Conservation (phyloP, 2,113 vertebrate genomes). For the Microcebus griseorufus region DNA sequence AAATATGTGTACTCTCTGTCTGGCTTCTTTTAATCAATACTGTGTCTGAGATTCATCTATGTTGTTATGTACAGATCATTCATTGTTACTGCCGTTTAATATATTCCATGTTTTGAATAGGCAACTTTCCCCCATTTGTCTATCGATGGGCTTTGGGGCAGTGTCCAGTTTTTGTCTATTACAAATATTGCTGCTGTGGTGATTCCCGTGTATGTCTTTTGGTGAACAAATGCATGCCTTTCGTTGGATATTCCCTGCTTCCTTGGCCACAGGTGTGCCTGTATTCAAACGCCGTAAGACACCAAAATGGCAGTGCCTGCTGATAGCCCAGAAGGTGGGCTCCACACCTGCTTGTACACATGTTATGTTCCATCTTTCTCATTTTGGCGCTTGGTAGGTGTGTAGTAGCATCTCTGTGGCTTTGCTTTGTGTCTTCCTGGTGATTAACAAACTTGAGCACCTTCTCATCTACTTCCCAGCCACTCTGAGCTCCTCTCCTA, state of each 20-base stretch:
- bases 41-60: not conserved
- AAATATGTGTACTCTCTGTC: fast-evolving
- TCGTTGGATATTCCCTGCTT: not conserved
- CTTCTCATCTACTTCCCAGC: not conserved
- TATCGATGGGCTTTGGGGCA: not conserved
- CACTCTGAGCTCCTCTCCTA: fast-evolving
- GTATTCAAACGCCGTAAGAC: not conserved
- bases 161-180: not conserved
- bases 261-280: not conserved
- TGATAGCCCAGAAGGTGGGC: not conserved
- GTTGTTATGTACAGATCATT: fast-evolving
- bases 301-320: fast-evolving
- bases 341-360: fast-evolving
- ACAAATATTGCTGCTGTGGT: fast-evolving
- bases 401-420: not conserved
- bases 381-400: not conserved
- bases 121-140: not conserved
- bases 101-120: not conserved
- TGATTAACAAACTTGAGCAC: fast-evolving
- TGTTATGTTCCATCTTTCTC: not conserved
- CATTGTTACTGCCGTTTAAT: not conserved
- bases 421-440: not conserved
- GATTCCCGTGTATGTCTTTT: fast-evolving
- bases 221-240: not conserved
- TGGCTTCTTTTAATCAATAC: not conserved